Evolutionary conservation across 2,797 vertebrate genomes (phyloP).

Genomic region (Microhierax caerulescens): DNA sequence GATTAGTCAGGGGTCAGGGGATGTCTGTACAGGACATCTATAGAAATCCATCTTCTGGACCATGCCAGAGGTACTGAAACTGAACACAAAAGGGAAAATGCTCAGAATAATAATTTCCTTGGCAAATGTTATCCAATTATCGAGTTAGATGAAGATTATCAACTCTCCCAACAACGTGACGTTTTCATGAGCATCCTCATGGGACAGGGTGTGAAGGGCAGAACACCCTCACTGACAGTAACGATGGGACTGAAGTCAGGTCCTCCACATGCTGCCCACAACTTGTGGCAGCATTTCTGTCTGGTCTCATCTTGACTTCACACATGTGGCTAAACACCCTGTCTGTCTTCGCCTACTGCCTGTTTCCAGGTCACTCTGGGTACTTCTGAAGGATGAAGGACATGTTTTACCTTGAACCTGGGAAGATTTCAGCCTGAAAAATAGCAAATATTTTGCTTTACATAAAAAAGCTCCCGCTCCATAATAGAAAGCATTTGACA

Average conservation of each 20-base stretch:
- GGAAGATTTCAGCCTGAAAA: neutral
- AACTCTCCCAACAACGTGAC: neutral
- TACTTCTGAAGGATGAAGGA: neutral
- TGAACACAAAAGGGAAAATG: neutral
- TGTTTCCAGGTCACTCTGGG: neutral
- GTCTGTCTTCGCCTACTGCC: neutral
- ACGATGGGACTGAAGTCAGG: rapidly evolving
- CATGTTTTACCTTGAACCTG: neutral
- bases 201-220: neutral
- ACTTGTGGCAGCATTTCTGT: neutral
- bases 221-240: neutral
- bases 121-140: slow-evolving; percentile 25
- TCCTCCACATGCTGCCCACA: neutral
- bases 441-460: neutral
- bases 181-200: neutral
- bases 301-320: neutral
- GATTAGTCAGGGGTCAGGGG: neutral
- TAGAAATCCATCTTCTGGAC: neutral
- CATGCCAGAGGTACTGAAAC: neutral
- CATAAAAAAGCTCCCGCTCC: neutral
- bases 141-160: slow-evolving; percentile 34
- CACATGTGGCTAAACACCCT: neutral
- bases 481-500: neutral
- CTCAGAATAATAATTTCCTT: neutral
- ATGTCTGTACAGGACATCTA: neutral